Evolutionary conservation across 2,888 invertebrate species (phyloP).

Genomic region (Drosophila rellima): DNA sequence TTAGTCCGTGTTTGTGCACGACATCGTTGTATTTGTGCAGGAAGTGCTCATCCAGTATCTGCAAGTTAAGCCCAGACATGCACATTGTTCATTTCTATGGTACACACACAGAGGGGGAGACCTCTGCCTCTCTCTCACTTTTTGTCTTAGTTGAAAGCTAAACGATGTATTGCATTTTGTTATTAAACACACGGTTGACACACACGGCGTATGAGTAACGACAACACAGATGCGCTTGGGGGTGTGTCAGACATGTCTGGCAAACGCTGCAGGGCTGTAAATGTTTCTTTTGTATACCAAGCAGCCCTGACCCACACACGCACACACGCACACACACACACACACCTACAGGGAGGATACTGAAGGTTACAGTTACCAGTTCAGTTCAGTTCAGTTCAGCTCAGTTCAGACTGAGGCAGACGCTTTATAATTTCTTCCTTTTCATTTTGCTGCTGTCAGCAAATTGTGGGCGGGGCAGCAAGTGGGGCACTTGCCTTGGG

Average conservation of each 20-base stretch:
- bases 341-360: neutral
- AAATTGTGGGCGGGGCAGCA: slow-evolving; percentile 37
- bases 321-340: neutral
- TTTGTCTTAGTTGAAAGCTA: slow-evolving; percentile 27
- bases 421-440: slow-evolving; percentile 65
- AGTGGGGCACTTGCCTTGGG: neutral
- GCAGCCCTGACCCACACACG: slow-evolving; percentile 24
- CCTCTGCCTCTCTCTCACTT: neutral
- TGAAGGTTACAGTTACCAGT: slow-evolving; percentile 69
- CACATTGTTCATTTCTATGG: slow-evolving; percentile 25
- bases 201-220: slow-evolving; percentile 54
- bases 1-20: slow-evolving; percentile 87
- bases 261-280: slow-evolving; percentile 50
- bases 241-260: slow-evolving; percentile 72
- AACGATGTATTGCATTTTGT: slow-evolving; percentile 46
- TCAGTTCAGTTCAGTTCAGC: slow-evolving; percentile 12
- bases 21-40: slow-evolving; percentile 87
- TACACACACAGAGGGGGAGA: too few species aligned
- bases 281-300: slow-evolving; percentile 53
- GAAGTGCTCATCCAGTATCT: slow-evolving; percentile 87
- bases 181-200: slow-evolving; percentile 45
- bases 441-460: slow-evolving; percentile 68
- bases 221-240: slow-evolving; percentile 30
- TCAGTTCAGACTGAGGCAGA: slow-evolving; percentile 10
- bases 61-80: slow-evolving; percentile 54